Evolutionary conservation across 2,888 invertebrate genomes (phyloP).

Genomic region (Beris chalybata): DNA sequence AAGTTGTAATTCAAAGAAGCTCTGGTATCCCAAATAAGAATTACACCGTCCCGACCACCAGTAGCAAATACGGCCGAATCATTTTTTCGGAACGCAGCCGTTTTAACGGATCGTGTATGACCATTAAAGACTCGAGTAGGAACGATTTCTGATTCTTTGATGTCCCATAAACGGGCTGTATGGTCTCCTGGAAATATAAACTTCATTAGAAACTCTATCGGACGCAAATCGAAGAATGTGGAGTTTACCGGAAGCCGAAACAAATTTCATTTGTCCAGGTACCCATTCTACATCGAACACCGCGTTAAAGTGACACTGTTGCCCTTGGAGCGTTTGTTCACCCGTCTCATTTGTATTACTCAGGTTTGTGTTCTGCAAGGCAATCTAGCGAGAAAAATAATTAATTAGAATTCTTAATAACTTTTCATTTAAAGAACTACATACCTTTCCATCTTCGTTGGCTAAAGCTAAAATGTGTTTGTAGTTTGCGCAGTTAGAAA

Average conservation of each 20-base stretch:
- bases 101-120: conserved; percentile 82
- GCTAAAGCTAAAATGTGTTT: conserved; percentile 78
- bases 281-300: conserved; percentile 90
- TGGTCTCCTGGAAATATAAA: conserved; percentile 68
- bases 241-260: conserved; percentile 73
- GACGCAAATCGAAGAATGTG: neutral
- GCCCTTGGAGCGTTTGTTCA: conserved; percentile 57
- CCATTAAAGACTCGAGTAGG: conserved; percentile 66
- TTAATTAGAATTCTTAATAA: conserved; percentile 11
- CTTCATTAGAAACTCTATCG: neutral
- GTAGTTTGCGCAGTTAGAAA: conserved; percentile 67
- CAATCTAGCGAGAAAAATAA: conserved; percentile 44
- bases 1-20: conserved; percentile 56
- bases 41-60: conserved; percentile 84
- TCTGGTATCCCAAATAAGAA: conserved; percentile 82
- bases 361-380: conserved; percentile 59
- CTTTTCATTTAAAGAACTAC: neutral
- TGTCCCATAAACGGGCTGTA: conserved; percentile 78
- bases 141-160: conserved; percentile 59
- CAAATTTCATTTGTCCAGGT: conserved; percentile 71
- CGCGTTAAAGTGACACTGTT: conserved; percentile 78
- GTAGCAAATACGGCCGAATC: conserved; percentile 80
- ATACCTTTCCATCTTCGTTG: conserved; percentile 81
- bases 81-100: conserved; percentile 71
- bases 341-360: conserved; percentile 45